phyloP scores from a whole-genome alignment of 2,113 vertebrate genomes.

The Chaetorhynchus papuensis region DNA sequence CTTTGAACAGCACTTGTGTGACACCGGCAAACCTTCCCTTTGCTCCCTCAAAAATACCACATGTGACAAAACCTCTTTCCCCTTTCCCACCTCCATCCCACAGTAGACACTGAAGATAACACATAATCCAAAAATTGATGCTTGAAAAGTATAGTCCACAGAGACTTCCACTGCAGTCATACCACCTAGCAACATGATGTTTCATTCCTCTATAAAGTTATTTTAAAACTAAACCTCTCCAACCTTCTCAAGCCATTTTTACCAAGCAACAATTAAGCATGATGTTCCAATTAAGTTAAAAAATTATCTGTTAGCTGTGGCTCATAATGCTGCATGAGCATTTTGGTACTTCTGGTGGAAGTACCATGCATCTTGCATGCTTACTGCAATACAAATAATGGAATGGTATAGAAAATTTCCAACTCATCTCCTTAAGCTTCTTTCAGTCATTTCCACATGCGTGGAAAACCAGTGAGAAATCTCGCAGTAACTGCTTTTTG shows the following conservation, averaged over 20 bases:
- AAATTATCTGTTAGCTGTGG: not conserved
- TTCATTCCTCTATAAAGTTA: not conserved
- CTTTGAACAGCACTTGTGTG: not conserved
- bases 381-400: not conserved
- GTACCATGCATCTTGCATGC: not conserved
- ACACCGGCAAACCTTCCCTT: not conserved
- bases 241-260: not conserved
- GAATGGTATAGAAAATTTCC: not conserved
- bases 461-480: not conserved
- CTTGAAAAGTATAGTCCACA: not conserved
- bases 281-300: not conserved
- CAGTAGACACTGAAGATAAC: not conserved
- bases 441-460: not conserved
- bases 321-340: not conserved
- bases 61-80: not conserved
- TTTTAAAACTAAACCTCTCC: not conserved
- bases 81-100: not conserved
- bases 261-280: not conserved
- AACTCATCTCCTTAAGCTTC: not conserved
- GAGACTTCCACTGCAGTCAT: not conserved
- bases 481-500: not conserved
- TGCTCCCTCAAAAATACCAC: not conserved
- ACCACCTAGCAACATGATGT: not conserved
- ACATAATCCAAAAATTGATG: not conserved
- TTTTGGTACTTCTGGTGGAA: not conserved